Evolutionary conservation across 2,113 vertebrate species (phyloP).

Genomic region (Macroglossus sobrinus): DNA sequence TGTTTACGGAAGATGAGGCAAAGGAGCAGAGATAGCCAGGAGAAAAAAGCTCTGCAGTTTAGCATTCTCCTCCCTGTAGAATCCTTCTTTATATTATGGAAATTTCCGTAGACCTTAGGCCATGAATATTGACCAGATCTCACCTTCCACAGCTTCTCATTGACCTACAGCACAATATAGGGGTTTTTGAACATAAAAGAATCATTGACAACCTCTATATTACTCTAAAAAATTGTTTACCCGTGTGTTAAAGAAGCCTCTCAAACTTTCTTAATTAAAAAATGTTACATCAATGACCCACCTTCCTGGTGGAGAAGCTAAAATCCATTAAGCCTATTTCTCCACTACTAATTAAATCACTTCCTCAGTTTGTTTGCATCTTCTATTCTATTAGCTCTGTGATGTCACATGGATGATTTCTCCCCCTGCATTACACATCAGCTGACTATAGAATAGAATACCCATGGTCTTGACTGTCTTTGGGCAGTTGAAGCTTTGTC

Average conservation of each 20-base stretch:
- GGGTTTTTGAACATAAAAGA: conserved; percentile 84
- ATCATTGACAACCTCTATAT: conserved; percentile 79
- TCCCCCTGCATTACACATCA: background rate
- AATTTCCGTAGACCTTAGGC: conserved; percentile 85
- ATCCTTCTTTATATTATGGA: conserved; percentile 82
- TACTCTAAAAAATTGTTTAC: conserved; percentile 79
- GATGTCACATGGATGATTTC: background rate
- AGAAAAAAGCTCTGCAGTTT: conserved; percentile 63
- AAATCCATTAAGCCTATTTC: conserved; percentile 32
- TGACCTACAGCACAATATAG: conserved; percentile 82
- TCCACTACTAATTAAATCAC: background rate
- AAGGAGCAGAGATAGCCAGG: conserved; percentile 65
- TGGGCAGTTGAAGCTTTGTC: background rate
- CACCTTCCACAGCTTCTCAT: conserved; percentile 82
- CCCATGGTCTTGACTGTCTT: background rate
- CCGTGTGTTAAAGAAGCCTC: conserved; percentile 73
- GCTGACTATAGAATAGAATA: background rate
- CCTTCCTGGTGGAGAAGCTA: conserved; percentile 39
- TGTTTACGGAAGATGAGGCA: conserved; percentile 64
- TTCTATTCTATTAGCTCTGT: background rate
- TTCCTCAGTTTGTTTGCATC: background rate
- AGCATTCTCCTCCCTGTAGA: conserved; percentile 80
- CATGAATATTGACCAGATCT: conserved; percentile 84
- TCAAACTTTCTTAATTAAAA: conserved; percentile 76
- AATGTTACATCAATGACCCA: conserved; percentile 58